These are phyloP conservation scores for Netelia melanura DNA, from an alignment of 2,888 invertebrate genomes.

Conservation along the genomic window DNA sequence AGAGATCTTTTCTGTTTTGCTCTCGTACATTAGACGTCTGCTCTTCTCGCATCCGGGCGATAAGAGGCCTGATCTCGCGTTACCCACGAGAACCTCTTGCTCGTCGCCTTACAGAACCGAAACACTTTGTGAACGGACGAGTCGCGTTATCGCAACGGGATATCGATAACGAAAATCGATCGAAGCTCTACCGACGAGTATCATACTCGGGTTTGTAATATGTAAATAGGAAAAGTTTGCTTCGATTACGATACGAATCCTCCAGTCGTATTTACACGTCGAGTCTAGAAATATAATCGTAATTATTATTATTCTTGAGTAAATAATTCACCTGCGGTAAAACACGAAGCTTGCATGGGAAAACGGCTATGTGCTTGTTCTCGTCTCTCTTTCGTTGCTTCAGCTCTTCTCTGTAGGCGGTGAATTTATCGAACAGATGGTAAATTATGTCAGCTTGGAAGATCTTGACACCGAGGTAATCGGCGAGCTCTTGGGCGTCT, in stretches of 20 bases:
- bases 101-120: slow-evolving; percentile 41
- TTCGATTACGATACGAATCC: too few species aligned
- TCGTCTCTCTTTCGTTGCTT: slow-evolving; percentile 96
- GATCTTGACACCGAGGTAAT: slow-evolving; percentile 96
- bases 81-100: slow-evolving; percentile 11
- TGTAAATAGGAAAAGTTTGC: too few species aligned
- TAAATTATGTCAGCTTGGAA: slow-evolving; percentile 99
- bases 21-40: slow-evolving; percentile 50
- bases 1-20: slow-evolving; percentile 17
- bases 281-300: not conserved
- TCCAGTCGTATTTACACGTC: not conserved
- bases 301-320: not conserved
- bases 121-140: slow-evolving; percentile 48
- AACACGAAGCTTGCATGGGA: slow-evolving; percentile 96
- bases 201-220: too few species aligned
- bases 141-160: slow-evolving; percentile 61
- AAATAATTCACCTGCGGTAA: slow-evolving; percentile 88
- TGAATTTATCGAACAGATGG: slow-evolving; percentile 99
- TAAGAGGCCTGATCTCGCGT: slow-evolving; percentile 63
- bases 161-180: slow-evolving; percentile 67
- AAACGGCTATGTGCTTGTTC: slow-evolving; percentile 98
- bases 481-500: slow-evolving; percentile 99
- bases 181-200: not conserved
- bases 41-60: slow-evolving; percentile 69
- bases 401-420: slow-evolving; percentile 95